These are phyloP conservation scores for Cassiopea xamachana DNA, from an alignment of 30 jellyfish, hydroid and myxozoan species.

Conservation along the genomic window DNA sequence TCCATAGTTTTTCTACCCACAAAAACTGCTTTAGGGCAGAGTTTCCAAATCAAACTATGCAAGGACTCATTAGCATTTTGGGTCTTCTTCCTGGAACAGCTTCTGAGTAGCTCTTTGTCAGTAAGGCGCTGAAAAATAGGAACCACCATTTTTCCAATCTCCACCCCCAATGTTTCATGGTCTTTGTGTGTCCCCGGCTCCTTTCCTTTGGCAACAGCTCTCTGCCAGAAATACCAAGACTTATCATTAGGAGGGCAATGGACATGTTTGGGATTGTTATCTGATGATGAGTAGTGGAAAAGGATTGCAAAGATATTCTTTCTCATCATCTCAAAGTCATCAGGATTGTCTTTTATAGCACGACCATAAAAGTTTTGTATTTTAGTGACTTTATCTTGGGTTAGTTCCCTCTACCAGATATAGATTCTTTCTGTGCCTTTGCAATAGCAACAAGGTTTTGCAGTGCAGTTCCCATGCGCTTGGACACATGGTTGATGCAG, in stretches of 20 bases:
- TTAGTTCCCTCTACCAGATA: no score
- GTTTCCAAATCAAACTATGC: slow-evolving; percentile 18
- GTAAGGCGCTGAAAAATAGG: slow-evolving; percentile 5
- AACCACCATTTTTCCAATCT: slow-evolving; percentile 9
- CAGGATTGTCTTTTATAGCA: no score
- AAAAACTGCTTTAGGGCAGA: slow-evolving; percentile 28
- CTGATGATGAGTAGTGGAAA: background rate
- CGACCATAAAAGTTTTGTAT: no score
- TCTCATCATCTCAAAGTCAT: background rate
- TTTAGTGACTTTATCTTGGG: no score
- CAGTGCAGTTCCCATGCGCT: no score
- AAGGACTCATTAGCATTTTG: slow-evolving; percentile 38
- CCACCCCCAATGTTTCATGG: slow-evolving; percentile 11
- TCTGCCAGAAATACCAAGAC: slow-evolving; percentile 54
- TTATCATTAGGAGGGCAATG: slow-evolving; percentile 48
- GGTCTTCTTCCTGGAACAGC: slow-evolving; percentile 6
- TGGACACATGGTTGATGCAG: no score
- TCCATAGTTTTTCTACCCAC: slow-evolving; percentile 15
- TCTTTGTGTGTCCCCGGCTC: slow-evolving; percentile 41
- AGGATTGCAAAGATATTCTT: background rate
- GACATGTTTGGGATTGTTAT: slow-evolving; percentile 18
- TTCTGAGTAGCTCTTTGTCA: slow-evolving; percentile 20
- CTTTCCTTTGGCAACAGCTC: slow-evolving; percentile 36
- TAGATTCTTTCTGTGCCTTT: no score
- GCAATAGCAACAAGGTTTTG: no score